Evolutionary conservation across 2,113 vertebrate species (phyloP), one percentile per base, ranked within the genome.

Genomic region (Tauraco erythrolophus): DNA sequence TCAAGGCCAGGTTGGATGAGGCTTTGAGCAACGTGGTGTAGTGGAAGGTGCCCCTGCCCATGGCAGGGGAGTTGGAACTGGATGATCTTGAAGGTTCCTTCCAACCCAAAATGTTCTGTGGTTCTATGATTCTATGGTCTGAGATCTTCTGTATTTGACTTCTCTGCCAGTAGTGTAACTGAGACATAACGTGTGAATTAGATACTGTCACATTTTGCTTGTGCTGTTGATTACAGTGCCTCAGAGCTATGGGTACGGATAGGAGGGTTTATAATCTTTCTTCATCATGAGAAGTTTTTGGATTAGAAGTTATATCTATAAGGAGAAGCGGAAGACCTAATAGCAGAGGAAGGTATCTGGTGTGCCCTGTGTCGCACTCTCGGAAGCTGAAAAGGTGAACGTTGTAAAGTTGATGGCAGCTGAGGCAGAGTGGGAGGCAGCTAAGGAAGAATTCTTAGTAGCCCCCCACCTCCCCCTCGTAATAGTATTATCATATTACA

Each of bases 381-480:
- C 30, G 12, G 78, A 57, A 53, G 43, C 37, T 84, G 74, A 48
- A 45, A 75, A 71, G 41, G 23, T 76, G 53, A 53, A 48, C 0
- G 0, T 24, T 65, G 4, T n/a, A 13, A 66, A 71, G 33, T 15
- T 46, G 33, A 19, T 51, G 30, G 33, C 1, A 3, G 28, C 62
- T 66, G 33, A 61, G 45, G 12, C 51, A 65, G 50, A 15, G 10
- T 71, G 46, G 51, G 41, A 84, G 27, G 53, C 1, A 4, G 31
- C 50, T 56, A 41, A 54, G 75, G 50, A 46, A 7, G 13, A 43
- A 3, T 54, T 83, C 31, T 48, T 43, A 23, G 35, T 0, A 3
- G 19, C 9, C 18, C 11, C 19, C 10, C 6, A 51, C 14, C 11
- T 75, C 31, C 28, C 21, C 10, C 45, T 0, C n/a, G 0, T 41